Evolutionary conservation across 35 echinoderm and acorn worm species (phyloP), one percentile per base, ranked within the genome.

Genomic region (Heliocidaris tuberculata): DNA sequence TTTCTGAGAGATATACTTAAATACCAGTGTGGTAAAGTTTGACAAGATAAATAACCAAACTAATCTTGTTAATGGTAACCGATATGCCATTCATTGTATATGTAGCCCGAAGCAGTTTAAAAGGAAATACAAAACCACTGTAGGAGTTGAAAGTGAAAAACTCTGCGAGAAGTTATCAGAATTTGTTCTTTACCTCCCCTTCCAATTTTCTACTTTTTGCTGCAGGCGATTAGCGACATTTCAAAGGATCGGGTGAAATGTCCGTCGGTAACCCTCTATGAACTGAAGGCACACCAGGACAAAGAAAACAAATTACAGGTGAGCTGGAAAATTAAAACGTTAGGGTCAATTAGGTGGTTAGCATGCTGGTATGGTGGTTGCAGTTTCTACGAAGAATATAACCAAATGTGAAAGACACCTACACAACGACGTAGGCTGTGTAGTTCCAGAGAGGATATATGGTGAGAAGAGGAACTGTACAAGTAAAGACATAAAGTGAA

Each of bases 231-330:
- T 30, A 97, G 96, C 70, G 98, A 97, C 90, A 93, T 99, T 31
- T 49, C 91, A 32, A 35, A 93, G 50, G 19, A 93, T 48, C 47
- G 91, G 94, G 93, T 88, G 94, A 96, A 88, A 94, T 94, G 19
- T 94, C 87, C 35, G 95, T 99, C 78, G 65, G 97, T 60, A 48
- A 94, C 90, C 49, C 86, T 96, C 13, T 95, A 95, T 94, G 96
- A 99, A n/a, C 94, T 99, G 12, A 99, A 99, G 93, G 92, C 59
- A 59, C 94, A 96, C 31, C 98, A 99, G 92, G 98, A 99, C 61
- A 99, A 97, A 95, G 94, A 96, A 93, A 97, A 97, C 48, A 99
- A 99, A 94, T 88, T 99, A 97, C 98, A 99, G 98, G 98, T 88
- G 47, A 88, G 12, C 31, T 4, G 47, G 87, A 11, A 7, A 2